Base-by-base conservation (phyloP, 1,140 invertebrate genomes). In the Xylocopa sonorina region DNA sequence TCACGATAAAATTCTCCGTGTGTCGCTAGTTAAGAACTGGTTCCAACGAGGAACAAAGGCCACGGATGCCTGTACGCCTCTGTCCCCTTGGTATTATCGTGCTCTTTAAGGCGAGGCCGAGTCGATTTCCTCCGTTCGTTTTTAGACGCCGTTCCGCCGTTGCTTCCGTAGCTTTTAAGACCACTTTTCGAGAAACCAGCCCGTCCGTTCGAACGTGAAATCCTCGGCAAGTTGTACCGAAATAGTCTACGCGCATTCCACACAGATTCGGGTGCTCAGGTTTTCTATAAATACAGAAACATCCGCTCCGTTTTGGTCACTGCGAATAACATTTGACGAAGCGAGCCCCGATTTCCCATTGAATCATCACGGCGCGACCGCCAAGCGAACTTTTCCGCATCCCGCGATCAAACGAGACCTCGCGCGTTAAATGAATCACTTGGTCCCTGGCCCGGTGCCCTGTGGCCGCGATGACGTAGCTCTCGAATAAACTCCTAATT, bases 401-500 rank as follows among this genome's bases (percentile, higher is more conserved):
- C 34, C 38, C 7, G 9, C 58, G 38, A 55, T 27, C 7, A 2
- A 27, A 21, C 67, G 9, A 32, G n/a, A 3, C 21, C 43, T 38
- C 12, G 2, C 29, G 43, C 21, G 43, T 14, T 7, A 51, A 63
- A 16, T 73, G 77, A 78, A 73, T 78, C 77, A 73, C 9, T n/a
- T 32, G 41, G 9, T 24, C 21, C 9, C 18, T 78, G 77, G 68
- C 77, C 53, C 48, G 29, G 18, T 78, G 77, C 77, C 77, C 58
- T 9, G 41, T 55, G n/a, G 5, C 21, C 29, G 10, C 24, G 6
- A 3, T 24, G 24, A 60, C 68, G 38, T 5, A 24, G 34, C 55
- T 7, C 58, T 3, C 57, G 46, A 72, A 53, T 34, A 51, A n/a
- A 53, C 29, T 64, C 58, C 57, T 55, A 50, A 73, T 73, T 50